A percentile compares a stretch with the other conserved stretches of the same genome.
These are phyloP conservation scores for Nasonia vitripennis DNA, from an alignment of 1,140 invertebrate species.

Conservation along the genomic window DNA sequence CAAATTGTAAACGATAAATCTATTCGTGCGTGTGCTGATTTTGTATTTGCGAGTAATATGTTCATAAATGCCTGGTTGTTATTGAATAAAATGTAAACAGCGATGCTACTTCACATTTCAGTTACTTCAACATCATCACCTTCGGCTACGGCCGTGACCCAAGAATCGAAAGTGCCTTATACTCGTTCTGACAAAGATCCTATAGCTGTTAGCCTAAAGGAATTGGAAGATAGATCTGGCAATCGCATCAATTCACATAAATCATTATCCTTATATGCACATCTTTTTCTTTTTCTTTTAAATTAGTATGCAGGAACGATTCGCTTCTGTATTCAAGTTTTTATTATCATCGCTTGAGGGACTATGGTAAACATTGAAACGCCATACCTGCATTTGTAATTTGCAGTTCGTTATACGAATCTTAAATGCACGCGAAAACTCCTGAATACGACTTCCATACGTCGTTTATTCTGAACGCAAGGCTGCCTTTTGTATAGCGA, in stretches of 20 bases:
- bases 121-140: conserved; percentile 57
- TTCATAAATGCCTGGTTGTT: no score
- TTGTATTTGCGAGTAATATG: no score
- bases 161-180: conserved; percentile 64
- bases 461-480: background rate
- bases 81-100: background rate
- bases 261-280: background rate
- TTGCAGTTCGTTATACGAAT: background rate
- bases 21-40: no score
- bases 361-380: background rate
- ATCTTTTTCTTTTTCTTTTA: background rate
- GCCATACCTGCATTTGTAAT: background rate
- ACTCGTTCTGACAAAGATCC: conserved; percentile 57
- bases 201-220: conserved; percentile 36
- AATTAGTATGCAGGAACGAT: no score
- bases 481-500: background rate
- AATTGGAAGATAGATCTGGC: background rate
- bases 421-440: background rate
- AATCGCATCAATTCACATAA: background rate
- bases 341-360: background rate
- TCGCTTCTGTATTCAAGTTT: no score
- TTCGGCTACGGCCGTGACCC: conserved; percentile 61
- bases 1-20: no score
- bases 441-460: background rate
- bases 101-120: conserved; percentile 49